A percentile compares a stretch with the other conserved stretches of the same genome.
phyloP scores from a whole-genome alignment of 2,113 vertebrate genomes.

The Perca flavescens region DNA sequence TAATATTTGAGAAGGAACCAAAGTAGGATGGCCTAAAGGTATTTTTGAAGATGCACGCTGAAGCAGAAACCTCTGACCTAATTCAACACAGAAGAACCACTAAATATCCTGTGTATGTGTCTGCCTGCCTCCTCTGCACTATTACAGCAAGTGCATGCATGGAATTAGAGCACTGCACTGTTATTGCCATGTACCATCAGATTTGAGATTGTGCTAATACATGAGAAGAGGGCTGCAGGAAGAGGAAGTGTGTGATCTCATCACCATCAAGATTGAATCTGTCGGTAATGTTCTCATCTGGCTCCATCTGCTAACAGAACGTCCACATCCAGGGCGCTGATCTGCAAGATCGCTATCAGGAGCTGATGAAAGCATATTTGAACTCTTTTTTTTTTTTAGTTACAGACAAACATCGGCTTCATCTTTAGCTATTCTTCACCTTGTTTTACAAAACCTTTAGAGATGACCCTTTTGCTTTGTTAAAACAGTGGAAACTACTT shows the following conservation, averaged over 20 bases:
- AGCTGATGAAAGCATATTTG: too few relatives aligned
- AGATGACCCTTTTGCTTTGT: too few relatives aligned
- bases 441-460: too few relatives aligned
- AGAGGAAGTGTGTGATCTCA: not conserved
- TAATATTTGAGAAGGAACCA: not conserved
- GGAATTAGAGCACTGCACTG: not conserved
- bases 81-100: constrained; percentile 24
- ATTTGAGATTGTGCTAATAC: not conserved
- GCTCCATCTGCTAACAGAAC: too few relatives aligned
- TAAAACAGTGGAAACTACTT: too few relatives aligned
- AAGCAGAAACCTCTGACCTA: constrained; percentile 6
- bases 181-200: too few relatives aligned
- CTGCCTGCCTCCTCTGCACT: not conserved
- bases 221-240: not conserved
- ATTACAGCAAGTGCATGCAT: not conserved
- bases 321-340: too few relatives aligned
- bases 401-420: too few relatives aligned
- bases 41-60: not conserved
- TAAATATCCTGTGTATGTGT: not conserved
- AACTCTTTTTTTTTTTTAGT: too few relatives aligned
- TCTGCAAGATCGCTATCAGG: too few relatives aligned
- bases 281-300: too few relatives aligned
- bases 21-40: not conserved
- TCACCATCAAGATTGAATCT: not conserved
- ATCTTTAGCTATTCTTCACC: too few relatives aligned